Base-by-base conservation (phyloP, 1,140 invertebrate genomes). In the Cyclina sinensis region DNA sequence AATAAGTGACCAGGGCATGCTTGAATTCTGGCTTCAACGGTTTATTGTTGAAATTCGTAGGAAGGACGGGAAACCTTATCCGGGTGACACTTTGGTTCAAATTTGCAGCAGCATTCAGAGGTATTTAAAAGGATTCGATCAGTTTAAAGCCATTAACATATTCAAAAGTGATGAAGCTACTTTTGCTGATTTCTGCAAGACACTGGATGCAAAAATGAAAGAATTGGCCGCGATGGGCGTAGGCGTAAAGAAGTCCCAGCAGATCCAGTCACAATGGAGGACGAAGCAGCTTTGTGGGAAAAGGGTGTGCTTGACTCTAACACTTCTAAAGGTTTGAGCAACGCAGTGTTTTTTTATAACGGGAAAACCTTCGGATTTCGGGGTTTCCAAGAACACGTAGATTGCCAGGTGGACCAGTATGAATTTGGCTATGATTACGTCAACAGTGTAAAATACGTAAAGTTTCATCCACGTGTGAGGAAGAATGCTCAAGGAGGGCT, bases 281-380 rank as follows among this genome's bases (percentile, higher is more conserved):
- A 82, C 65, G 54, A 82, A 37, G 37, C n/a, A 27, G 30, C 35
- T 4, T 39, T 80, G 30, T 81, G 65, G 78, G 76, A 81, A 30
- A 43, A 37, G 0, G n/a, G 30, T 37, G 62, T 81, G 62, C 82
- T 88, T 73, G 37, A 37, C n/a, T 35, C 14, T 30, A 57, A 3
- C 16, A 74, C 51, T 16, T 18, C 68, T n/a, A 76, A 21, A 24
- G 54, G 70, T 5, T 39, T 76, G 21, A 59, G 27, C 65, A 86
- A 54, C 43, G 54, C 84, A 12, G 39, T 86, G 5, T 78, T 86
- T 46, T 86, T 35, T 46, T 86, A 86, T 48, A 86, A 78, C 37
- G 84, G 73, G 2, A 86, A 86, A 62, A 27, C 57, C 0, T 86
- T 78, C 62, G 74, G 73, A 14, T 86, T 86, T 62, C 30, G 84